Evolutionary conservation across 1,140 invertebrate genomes (phyloP), one percentile per base, ranked within the genome.

Genomic region (Lucilia cuprina): DNA sequence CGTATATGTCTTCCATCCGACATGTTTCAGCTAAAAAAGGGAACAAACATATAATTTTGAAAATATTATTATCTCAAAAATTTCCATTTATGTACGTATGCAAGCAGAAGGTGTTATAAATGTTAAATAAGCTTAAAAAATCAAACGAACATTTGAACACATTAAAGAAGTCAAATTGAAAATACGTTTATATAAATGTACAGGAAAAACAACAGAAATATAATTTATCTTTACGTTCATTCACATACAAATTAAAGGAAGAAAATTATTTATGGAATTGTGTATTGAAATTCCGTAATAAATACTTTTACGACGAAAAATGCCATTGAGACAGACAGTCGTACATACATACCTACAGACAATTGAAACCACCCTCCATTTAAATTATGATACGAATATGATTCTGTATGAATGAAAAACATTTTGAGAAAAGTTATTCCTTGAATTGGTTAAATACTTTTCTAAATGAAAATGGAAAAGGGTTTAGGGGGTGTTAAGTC

Each of bases 61-160:
- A 60, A 60, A 60, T 60, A 17, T 13, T 60, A 60, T 60, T 60
- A 60, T 60, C 55, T 17, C 55, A 7, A 41, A 8, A 41, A 41
- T 60, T 8, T 60, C 3, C 50, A 60, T 60, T 17, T 60, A 60
- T 17, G 14, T 60, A 60, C 14, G 55, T 60, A 17, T 60, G 13
- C 14, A 60, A 2, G 14, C n/a, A 60, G 65, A 70, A 70, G 65
- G 65, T 70, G 65, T 70, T 19, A 70, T 21, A 70, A 70, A 70
- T 70, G 65, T 70, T 70, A 70, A 70, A 70, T 70, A 21, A 70
- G 65, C 65, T 70, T 70, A 70, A 70, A 41, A 60, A 70, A 70
- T 70, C 65, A 70, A 70, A 70, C 65, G 19, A 25, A 70, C 14
- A n/a, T 60, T n/a, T 60, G 55, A 60, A 41, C 50, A 41, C 50